Base-by-base conservation (phyloP, 2,113 vertebrate species). In the Suricata suricatta region DNA sequence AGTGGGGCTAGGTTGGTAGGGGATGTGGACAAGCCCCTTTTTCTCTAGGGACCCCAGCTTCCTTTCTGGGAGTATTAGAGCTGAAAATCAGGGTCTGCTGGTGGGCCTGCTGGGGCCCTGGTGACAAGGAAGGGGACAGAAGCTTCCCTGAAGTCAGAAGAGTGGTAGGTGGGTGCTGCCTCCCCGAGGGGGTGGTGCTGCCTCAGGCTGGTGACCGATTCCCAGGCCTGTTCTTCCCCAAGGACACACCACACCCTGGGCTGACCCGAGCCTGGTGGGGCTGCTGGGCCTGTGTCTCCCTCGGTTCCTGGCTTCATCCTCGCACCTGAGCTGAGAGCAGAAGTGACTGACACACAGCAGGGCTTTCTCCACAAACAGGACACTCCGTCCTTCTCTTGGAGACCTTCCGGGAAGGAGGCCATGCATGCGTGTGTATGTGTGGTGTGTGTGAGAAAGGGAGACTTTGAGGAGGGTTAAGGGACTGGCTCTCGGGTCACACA, bases 321-420 rank as follows among this genome's bases (percentile, higher is more conserved):
- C 91, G 97, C 63, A 83, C 97, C 96, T 96, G 88, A 96, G 96
- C 76, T 27, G 90, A 64, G 94, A 66, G 90, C 31, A 38, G 89
- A 94, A 97, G 44, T 95, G 97, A 96, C 86, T 97, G 97, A 97
- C 94, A 92, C 93, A 94, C 96, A 97, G 25, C 86, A 69, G 88
- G 96, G 94, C 97, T 98, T 98, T 98, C 97, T 98, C 83, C 82
- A 96, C 97, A 97, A 95, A 96, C 90, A 97, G 19, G 60, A 27
- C 88, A 96, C 87, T 54, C 95, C 97, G 91, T 93, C 88, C 97
- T 97, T 92, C 96, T 96, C 90, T 69, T 97, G 44, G 4, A 93
- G 91, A 86, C 92, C 16, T 31, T 89, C 92, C 52, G 63, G 93
- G 96, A 82, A 88, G 0, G 74, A 95, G 41, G 60, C 63, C 35